Base-by-base conservation (phyloP, 2,113 vertebrate species). In the Centropus bengalensis region DNA sequence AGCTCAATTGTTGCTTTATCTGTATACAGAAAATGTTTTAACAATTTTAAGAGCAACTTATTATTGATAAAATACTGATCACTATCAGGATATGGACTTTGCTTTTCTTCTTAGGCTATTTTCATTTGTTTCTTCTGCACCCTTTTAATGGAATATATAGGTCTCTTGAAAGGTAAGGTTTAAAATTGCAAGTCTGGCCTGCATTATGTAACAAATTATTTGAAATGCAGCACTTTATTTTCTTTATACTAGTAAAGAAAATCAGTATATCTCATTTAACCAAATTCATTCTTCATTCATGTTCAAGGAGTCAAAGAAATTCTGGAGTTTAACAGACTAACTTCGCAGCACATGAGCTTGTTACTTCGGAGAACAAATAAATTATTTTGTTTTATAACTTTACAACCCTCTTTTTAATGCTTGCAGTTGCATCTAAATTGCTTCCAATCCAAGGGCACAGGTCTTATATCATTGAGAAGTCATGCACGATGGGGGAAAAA, bases 141-240 rank as follows among this genome's bases (percentile, higher is more conserved):
- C 98, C 98, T 98, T 98, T 98, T 98, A 98, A 98, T 97, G 97
- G 97, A 96, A 97, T 98, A 97, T 99, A 59, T 99, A 98, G 98
- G 98, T 98, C 97, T 98, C 98, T 98, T 98, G 98, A 99, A 98
- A 99, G 99, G 99, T 99, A 99, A 99, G 98, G 97, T 96, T 89
- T 96, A 97, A 97, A 95, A 97, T 96, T 94, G 91, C 95, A 92
- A 98, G 97, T 95, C 92, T 97, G 96, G 97, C 98, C 98, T 99
- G 98, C 96, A 97, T 97, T 97, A 91, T 88, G 42, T 97, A 98
- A 97, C 96, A 97, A 97, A 96, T 95, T 94, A 97, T 96, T 97
- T 93, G 86, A 97, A 97, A 96, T 95, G 81, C 92, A 97, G 91
- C 82, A 91, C 88, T 91, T 85, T 91, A 82, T 96, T 95, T 96